phyloP scores from a whole-genome alignment of 2,113 vertebrate species.

The Coreoperca whiteheadi region DNA sequence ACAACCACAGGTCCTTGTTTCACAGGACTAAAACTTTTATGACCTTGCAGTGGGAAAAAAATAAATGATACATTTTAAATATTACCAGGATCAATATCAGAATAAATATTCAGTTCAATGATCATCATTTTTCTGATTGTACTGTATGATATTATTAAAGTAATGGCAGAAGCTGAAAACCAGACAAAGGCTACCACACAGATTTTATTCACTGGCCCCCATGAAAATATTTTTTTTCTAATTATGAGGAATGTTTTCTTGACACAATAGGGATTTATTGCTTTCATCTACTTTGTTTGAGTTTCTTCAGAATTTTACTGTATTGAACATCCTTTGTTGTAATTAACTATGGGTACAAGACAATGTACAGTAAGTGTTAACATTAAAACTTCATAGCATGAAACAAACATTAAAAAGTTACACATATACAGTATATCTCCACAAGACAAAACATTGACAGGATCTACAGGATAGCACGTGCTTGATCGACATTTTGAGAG shows the following conservation, averaged over 20 bases:
- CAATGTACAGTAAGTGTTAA: background rate
- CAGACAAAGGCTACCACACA: background rate
- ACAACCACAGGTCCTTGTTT: conserved; percentile 57
- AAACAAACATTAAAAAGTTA: background rate
- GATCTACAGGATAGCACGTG: background rate
- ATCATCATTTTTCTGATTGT: conserved; percentile 17
- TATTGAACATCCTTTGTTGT: background rate
- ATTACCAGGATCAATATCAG: conserved; percentile 25
- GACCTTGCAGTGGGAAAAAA: conserved; percentile 24
- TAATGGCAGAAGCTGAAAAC: conserved; percentile 13
- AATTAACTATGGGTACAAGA: background rate
- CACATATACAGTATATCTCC: background rate
- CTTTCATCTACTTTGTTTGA: background rate
- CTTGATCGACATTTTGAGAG: background rate
- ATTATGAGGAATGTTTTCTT: conserved; percentile 14
- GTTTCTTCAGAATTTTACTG: background rate
- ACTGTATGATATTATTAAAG: conserved; percentile 1
- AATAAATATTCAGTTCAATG: conserved; percentile 29
- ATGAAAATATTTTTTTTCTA: conserved; percentile 2
- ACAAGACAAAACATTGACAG: background rate
- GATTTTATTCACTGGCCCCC: background rate
- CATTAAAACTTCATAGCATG: background rate
- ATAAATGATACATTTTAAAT: conserved; percentile 22
- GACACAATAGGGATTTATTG: background rate
- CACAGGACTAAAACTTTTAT: conserved; percentile 48